Base-by-base conservation (phyloP, 2,113 vertebrate genomes). In the Apodemus speciosus region DNA sequence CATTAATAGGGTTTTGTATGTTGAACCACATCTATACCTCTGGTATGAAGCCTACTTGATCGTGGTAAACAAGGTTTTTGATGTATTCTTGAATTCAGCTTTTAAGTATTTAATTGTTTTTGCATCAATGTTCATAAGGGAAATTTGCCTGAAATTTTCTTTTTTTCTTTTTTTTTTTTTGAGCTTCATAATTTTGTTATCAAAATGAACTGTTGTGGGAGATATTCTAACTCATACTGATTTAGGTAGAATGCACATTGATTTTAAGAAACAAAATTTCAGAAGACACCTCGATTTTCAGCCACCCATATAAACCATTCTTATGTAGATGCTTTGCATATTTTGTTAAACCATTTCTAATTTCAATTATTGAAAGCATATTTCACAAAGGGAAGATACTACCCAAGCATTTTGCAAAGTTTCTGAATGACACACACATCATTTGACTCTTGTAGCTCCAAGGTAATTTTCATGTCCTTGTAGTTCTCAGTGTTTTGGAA, bases 191-290 rank as follows among this genome's bases (percentile, higher is more conserved):
- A 64, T 69, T 86, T 83, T 87, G 79, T 88, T 69, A 88, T 21
- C n/a, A 51, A 96, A 95, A 49, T 71, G 35, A 84, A 60, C 18
- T 64, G 11, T 38, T 32, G 32, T 71, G 40, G 80, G 75, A 86
- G 81, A 88, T 83, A 86, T 38, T 89, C 38, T 9, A 76, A 23
- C 5, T 66, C 21, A 64, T 30, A 60, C 14, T 62, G 11, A 89
- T 66, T 32, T 81, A 30, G 46, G 64, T 58, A 60, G 51, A 85
- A 32, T 68, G 0, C 46, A 43, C 18, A 6, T 86, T 89, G 40
- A 6, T 51, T 95, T 92, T 73, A 83, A 49, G 16, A 43, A 77
- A 46, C 21, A 89, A 0, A 58, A 32, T 58, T 77, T 27, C 51
- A 81, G 40, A 49, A 73, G 20, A 56, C 16, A 51, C 46, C 75